Evolutionary conservation across 2,797 vertebrate genomes (phyloP).

Genomic region (Argya squamiceps): DNA sequence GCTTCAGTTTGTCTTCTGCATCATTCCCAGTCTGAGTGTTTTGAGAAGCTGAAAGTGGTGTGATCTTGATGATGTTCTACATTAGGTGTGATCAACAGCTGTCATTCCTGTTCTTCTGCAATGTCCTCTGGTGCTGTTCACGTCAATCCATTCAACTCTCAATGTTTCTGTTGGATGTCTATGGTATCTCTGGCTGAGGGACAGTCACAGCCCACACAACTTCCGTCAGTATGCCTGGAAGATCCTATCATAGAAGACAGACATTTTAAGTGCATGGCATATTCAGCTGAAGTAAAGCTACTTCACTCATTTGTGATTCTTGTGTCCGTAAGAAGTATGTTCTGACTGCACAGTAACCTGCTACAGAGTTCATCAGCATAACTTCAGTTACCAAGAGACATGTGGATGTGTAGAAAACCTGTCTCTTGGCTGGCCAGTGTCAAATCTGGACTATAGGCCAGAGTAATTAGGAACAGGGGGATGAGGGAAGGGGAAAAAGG

Average conservation of each 20-base stretch:
- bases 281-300: constrained; percentile 15
- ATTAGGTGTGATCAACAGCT: background rate
- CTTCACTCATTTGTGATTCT: background rate
- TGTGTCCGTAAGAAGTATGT: background rate
- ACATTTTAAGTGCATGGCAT: constrained; percentile 5
- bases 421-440: background rate
- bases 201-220: constrained; percentile 12
- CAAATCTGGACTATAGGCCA: background rate
- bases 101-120: background rate
- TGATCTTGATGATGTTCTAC: background rate
- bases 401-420: background rate
- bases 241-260: constrained; percentile 24
- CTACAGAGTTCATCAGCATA: background rate
- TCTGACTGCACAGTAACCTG: background rate
- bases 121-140: background rate
- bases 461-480: background rate
- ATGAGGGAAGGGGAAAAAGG: rapidly evolving
- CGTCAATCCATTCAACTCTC: background rate
- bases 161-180: background rate
- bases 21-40: background rate
- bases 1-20: background rate
- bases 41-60: background rate
- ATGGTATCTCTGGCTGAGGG: background rate
- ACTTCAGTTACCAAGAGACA: background rate
- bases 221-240: constrained; percentile 10